Evolutionary conservation across 1,140 invertebrate species (phyloP).

Genomic region (Pseudomyrmex dendroicus): DNA sequence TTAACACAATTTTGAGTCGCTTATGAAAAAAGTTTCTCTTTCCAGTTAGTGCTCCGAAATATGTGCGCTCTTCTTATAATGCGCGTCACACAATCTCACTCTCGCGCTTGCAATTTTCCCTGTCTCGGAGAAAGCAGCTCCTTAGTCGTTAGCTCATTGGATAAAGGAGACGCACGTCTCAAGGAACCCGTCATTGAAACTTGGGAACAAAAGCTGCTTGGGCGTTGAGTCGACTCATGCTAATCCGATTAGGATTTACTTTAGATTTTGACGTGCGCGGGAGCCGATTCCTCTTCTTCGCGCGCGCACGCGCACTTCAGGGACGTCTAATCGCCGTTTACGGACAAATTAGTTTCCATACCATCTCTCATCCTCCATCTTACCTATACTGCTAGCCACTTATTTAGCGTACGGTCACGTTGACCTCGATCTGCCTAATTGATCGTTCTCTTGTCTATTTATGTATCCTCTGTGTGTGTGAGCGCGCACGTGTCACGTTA

Average conservation of each 20-base stretch:
- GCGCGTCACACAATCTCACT: neutral
- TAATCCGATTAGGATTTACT: slow-evolving; percentile 74
- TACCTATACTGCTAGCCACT: slow-evolving; percentile 5
- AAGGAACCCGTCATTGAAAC: slow-evolving; percentile 58
- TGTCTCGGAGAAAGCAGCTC: slow-evolving; percentile 12
- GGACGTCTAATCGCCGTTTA: slow-evolving; percentile 66
- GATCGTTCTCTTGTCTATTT: slow-evolving; percentile 6
- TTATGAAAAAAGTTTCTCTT: slow-evolving; percentile 33
- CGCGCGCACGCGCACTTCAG: neutral
- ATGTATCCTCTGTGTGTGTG: neutral
- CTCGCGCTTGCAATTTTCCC: slow-evolving; percentile 24
- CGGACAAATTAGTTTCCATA: slow-evolving; percentile 66
- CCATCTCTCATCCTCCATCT: slow-evolving; percentile 32
- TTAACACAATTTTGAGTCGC: neutral
- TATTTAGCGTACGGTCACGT: slow-evolving; percentile 36
- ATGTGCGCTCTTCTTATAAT: neutral
- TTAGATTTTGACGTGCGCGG: slow-evolving; percentile 67
- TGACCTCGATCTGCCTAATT: slow-evolving; percentile 23
- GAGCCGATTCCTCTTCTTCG: neutral
- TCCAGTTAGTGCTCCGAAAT: neutral
- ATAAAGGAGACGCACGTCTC: slow-evolving; percentile 47
- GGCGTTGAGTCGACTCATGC: slow-evolving; percentile 37
- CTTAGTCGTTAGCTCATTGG: slow-evolving; percentile 44
- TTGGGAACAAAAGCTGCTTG: slow-evolving; percentile 56
- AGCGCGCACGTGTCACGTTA: slow-evolving; percentile 4